Evolutionary conservation across 2,797 vertebrate genomes (phyloP).

Genomic region (Lutjanus campechanus): DNA sequence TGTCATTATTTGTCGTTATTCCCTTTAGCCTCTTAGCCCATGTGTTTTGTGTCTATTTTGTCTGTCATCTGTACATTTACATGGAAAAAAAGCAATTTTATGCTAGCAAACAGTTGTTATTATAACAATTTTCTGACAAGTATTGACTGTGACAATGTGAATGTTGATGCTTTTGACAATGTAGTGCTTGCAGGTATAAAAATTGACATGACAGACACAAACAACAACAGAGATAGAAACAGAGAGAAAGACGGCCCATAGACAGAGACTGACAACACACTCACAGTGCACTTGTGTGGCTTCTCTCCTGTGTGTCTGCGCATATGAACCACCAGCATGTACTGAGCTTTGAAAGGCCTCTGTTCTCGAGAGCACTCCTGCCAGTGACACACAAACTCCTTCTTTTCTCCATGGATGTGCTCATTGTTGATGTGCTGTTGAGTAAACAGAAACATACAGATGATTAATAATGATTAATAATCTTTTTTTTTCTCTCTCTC

Average conservation of each 20-base stretch:
- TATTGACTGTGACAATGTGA: neutral
- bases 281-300: constrained; percentile 99
- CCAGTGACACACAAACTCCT: constrained; percentile 99
- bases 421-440: constrained; percentile 98
- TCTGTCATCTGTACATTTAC: no score
- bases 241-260: neutral
- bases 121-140: neutral
- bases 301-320: constrained; percentile 98
- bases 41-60: no score
- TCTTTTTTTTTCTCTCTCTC: neutral
- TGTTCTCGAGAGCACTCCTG: constrained; percentile 95
- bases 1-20: no score
- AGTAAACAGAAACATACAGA: constrained; percentile 20
- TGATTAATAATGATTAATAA: neutral
- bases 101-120: no score
- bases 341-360: constrained; percentile 98
- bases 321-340: constrained; percentile 99
- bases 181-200: neutral
- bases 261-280: constrained; percentile 32
- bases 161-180: neutral
- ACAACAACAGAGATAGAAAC: neutral
- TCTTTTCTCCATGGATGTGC: constrained; percentile 98
- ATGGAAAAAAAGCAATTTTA: no score
- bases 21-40: no score
- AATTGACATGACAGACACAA: neutral